A percentile compares a stretch with the other conserved stretches of the same genome.
phyloP scores from a whole-genome alignment of 2,888 invertebrate genomes.

The Ophion obscuratus region DNA sequence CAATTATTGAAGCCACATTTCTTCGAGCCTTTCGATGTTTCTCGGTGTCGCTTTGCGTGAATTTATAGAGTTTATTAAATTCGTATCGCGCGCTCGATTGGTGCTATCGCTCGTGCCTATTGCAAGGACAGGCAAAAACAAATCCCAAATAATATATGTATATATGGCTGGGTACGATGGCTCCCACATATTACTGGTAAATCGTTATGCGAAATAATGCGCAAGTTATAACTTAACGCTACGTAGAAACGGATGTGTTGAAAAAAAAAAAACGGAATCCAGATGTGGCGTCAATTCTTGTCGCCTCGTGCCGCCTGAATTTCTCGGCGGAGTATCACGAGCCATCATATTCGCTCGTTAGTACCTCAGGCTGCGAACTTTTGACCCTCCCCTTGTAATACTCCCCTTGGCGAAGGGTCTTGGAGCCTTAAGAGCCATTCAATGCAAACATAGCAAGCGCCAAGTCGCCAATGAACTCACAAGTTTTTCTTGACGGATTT shows the following conservation, averaged over 20 bases:
- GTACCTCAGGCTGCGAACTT: not conserved
- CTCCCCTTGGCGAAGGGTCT: not conserved
- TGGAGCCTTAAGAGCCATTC: not conserved
- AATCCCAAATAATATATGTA: not conserved
- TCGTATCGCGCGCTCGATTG: not conserved
- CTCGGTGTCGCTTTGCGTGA: no score
- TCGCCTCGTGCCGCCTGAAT: not conserved
- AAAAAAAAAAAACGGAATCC: not conserved
- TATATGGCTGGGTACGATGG: conserved; percentile 4
- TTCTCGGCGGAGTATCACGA: not conserved
- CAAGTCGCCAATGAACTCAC: not conserved
- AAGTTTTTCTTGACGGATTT: not conserved
- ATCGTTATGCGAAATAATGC: conserved; percentile 30
- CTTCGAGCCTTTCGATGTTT: no score
- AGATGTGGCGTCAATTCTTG: not conserved
- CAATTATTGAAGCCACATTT: no score
- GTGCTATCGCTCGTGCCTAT: not conserved
- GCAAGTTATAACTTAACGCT: conserved; percentile 34
- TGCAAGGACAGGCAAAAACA: not conserved
- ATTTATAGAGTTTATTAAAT: not conserved
- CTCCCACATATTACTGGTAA: conserved; percentile 21
- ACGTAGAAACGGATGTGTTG: conserved; percentile 19
- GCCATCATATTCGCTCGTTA: no score
- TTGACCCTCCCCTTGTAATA: not conserved
- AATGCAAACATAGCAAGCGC: not conserved